These are phyloP conservation scores for Benthosema pterotum DNA, from an alignment of 2,797 vertebrate species.

Conservation along the genomic window DNA sequence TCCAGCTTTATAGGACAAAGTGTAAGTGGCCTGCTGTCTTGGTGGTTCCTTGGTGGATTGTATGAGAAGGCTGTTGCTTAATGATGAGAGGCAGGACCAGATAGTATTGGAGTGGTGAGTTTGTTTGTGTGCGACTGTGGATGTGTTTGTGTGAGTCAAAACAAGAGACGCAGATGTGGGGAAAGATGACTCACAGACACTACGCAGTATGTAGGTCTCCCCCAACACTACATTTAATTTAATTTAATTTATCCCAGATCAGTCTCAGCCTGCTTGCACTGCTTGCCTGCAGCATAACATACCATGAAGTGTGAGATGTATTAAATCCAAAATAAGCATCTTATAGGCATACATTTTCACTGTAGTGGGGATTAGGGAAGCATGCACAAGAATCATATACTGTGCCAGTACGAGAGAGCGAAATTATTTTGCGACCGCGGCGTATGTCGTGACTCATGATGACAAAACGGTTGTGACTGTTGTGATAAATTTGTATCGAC, in stretches of 20 bases:
- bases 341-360: too few relatives aligned
- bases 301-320: too few relatives aligned
- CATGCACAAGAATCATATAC: too few relatives aligned
- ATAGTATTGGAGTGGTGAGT: background rate
- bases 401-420: too few relatives aligned
- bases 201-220: conserved; percentile 35
- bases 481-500: too few relatives aligned
- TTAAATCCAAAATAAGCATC: too few relatives aligned
- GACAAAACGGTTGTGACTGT: too few relatives aligned
- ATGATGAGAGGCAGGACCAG: conserved; percentile 25
- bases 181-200: conserved; percentile 35
- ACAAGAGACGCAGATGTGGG: conserved; percentile 2
- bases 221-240: conserved; percentile 22
- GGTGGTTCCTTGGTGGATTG: conserved; percentile 25
- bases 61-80: conserved; percentile 23
- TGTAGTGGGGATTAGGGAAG: too few relatives aligned
- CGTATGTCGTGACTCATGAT: too few relatives aligned
- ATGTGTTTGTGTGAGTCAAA: background rate
- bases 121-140: background rate
- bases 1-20: conserved; percentile 36
- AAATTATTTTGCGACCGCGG: too few relatives aligned
- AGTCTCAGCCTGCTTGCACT: background rate
- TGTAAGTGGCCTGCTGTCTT: conserved; percentile 35
- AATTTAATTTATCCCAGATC: conserved; percentile 15
- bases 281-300: too few relatives aligned